Conservation (phyloP, 2,797 vertebrate genomes). For the Dendrocincla fuliginosa region DNA sequence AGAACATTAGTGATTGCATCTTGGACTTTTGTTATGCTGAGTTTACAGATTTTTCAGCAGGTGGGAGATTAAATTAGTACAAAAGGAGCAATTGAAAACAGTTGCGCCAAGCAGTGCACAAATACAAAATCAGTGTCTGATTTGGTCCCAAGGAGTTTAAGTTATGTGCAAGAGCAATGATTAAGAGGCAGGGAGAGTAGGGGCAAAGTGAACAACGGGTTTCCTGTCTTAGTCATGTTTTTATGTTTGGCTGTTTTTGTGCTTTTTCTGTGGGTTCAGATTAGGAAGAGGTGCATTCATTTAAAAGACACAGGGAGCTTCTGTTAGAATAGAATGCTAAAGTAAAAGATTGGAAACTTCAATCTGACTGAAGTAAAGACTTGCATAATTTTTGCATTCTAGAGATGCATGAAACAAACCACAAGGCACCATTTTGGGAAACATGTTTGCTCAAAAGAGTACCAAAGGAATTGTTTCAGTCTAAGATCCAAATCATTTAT, state of each 20-base stretch:
- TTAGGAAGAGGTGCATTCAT: background rate
- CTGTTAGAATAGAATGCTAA: background rate
- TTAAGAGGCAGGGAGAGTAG: background rate
- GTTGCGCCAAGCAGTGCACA: background rate
- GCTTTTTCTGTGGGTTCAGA: background rate
- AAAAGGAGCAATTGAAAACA: background rate
- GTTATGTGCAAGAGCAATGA: background rate
- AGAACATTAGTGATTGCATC: background rate
- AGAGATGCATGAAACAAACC: background rate
- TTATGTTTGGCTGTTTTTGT: background rate
- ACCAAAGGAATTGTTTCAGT: background rate
- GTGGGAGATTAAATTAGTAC: too few species aligned
- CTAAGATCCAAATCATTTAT: background rate
- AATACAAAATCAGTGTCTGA: background rate
- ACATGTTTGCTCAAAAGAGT: fast-evolving
- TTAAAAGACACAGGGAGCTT: background rate
- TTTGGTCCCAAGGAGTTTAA: background rate
- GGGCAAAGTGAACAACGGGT: background rate
- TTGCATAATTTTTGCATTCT: background rate
- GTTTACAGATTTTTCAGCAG: background rate
- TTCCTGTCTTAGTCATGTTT: background rate
- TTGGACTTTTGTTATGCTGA: background rate
- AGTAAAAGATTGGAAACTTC: background rate
- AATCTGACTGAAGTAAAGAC: background rate
- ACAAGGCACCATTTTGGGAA: background rate